A percentile compares a stretch with the other conserved stretches of the same genome.
These are phyloP conservation scores for Ochlodes sylvanus DNA, from an alignment of 2,888 invertebrate genomes.

Conservation along the genomic window DNA sequence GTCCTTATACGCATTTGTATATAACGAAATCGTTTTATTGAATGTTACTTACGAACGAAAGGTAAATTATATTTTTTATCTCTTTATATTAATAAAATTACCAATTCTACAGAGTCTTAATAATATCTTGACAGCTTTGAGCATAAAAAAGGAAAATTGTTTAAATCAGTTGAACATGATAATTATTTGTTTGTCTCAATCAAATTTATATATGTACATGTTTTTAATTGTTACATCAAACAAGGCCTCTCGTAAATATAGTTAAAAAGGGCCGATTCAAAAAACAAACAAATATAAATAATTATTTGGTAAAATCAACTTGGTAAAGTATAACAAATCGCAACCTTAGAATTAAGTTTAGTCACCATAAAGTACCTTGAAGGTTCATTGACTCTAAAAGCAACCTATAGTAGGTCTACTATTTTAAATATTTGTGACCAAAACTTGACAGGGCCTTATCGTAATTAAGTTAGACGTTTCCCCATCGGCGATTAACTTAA, in stretches of 20 bases:
- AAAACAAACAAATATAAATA: not conserved
- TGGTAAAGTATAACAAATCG: not conserved
- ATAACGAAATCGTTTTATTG: conserved; percentile 7
- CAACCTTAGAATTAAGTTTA: conserved; percentile 30
- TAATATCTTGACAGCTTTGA: too few relatives aligned
- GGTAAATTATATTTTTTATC: too few relatives aligned
- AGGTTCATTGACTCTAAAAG: conserved; percentile 31
- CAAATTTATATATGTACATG: too few relatives aligned
- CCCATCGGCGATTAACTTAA: not conserved
- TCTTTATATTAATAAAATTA: too few relatives aligned
- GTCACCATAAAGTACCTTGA: conserved; percentile 32
- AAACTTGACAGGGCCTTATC: conserved; percentile 12
- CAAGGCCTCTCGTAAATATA: not conserved
- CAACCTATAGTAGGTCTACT: conserved; percentile 20
- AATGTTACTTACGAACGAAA: not conserved
- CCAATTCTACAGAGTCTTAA: too few relatives aligned
- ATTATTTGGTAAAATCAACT: not conserved
- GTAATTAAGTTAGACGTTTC: not conserved
- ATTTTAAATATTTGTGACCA: conserved; percentile 34
- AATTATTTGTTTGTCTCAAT: too few relatives aligned
- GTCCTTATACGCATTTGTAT: conserved; percentile 31
- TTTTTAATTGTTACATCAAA: not conserved
- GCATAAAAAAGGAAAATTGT: too few relatives aligned
- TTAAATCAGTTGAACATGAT: too few relatives aligned
- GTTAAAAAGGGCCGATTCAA: not conserved